Evolutionary conservation across 2,797 vertebrate species (phyloP), one percentile per base, ranked within the genome.

Genomic region (Gouania willdenowi): DNA sequence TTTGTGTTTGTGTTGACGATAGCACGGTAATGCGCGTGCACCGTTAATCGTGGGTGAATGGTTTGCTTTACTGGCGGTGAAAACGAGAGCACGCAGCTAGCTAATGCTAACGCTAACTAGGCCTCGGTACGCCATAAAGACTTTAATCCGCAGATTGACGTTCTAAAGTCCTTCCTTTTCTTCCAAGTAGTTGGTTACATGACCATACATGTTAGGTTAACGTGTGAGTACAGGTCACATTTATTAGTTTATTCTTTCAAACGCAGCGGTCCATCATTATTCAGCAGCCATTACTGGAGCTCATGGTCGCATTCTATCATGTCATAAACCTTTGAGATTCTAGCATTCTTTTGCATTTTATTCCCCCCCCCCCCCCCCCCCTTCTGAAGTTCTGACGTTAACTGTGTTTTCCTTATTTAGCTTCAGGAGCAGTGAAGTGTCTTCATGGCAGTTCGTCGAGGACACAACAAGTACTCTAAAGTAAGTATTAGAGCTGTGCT

Each of bases 381-480:
- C n/a, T n/a, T n/a, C n/a, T n/a, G n/a, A n/a, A n/a, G 8, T 24
- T 5, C 1, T 29, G 4, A 4, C 11, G n/a, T 11, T 8, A 4
- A 28, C 6, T 20, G 2, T n/a, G n/a, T n/a, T 6, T 19, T 77
- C 44, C 48, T 51, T 26, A 29, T 50, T 38, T 66, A 90, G 87
- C 88, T 75, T 79, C 56, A 59, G 81, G 82, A 89, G 87, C 88
- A 87, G 88, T 87, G 83, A 83, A 77, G 82, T 85, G 86, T 90
- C 88, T 89, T 86, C 87, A 91, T 91, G 89, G 89, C 89, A 88
- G 81, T 90, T 82, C 87, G 88, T 84, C 83, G 87, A 87, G 89
- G 89, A 85, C 87, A 90, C 84, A 83, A 77, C 79, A 88, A 87
- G 80, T 90, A 89, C 84, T 78, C 87, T 66, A 88, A 90, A 89